Evolutionary conservation across 2,888 invertebrate species (phyloP).

Genomic region (Arenicola marina): DNA sequence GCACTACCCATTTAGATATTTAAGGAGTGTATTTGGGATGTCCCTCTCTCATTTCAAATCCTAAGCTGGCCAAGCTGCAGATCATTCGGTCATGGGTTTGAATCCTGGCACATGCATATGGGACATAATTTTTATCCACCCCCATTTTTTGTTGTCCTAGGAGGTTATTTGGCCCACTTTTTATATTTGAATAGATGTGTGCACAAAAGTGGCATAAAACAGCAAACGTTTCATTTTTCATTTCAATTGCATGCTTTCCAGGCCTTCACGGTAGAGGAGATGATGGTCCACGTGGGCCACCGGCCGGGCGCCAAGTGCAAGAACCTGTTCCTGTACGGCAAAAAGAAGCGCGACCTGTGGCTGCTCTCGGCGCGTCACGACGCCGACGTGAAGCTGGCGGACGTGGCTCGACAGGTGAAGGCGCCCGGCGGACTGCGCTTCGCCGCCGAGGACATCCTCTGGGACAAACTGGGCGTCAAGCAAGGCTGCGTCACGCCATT

Average conservation of each 20-base stretch:
- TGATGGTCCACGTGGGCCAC: slow-evolving; percentile 47
- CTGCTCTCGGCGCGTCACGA: slow-evolving; percentile 56
- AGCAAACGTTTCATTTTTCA: too few species aligned
- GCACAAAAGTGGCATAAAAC: too few species aligned
- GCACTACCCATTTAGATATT: too few species aligned
- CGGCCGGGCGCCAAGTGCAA: slow-evolving; percentile 54
- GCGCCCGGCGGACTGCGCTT: slow-evolving; percentile 56
- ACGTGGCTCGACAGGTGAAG: slow-evolving; percentile 49
- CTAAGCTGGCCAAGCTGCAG: too few species aligned
- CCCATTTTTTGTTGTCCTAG: too few species aligned
- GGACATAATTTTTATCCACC: too few species aligned
- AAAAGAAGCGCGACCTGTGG: slow-evolving; percentile 54
- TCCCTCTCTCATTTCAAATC: too few species aligned
- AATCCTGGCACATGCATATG: neutral
- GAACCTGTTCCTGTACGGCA: slow-evolving; percentile 60
- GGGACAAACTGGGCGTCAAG: slow-evolving; percentile 52
- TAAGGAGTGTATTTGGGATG: too few species aligned
- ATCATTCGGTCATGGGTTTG: neutral
- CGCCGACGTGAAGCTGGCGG: slow-evolving; percentile 51
- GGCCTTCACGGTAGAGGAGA: slow-evolving; percentile 60
- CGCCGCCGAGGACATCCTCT: slow-evolving; percentile 51
- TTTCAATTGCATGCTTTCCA: too few species aligned
- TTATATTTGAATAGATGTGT: too few species aligned
- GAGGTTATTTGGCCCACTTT: too few species aligned
- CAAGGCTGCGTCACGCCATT: slow-evolving; percentile 59